Percentiles rank a stretch among this genome's conserved stretches.
Evolutionary conservation across 2,797 vertebrate species (phyloP).

Genomic region (Arremon aurantiirostris): DNA sequence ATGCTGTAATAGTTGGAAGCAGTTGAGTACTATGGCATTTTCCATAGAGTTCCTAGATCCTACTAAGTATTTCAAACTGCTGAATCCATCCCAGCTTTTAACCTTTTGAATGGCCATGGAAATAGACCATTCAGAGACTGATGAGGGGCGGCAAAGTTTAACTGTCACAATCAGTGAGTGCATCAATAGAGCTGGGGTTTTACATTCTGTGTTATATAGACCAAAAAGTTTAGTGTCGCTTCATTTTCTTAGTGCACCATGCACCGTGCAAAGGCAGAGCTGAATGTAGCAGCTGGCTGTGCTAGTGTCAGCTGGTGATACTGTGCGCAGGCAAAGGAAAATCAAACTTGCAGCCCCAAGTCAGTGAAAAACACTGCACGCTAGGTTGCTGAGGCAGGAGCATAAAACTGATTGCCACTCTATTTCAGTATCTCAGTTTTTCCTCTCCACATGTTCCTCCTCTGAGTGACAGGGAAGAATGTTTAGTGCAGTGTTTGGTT

Average conservation of each 20-base stretch:
- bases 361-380: not conserved
- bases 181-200: not conserved
- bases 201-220: not conserved
- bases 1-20: not conserved
- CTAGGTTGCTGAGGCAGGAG: not conserved
- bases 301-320: not conserved
- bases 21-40: not conserved
- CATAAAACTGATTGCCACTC: not conserved
- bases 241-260: not conserved
- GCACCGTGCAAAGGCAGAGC: not conserved
- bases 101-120: not conserved
- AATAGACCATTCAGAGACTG: not conserved
- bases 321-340: not conserved
- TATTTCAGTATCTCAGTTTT: not conserved
- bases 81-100: not conserved
- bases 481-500: not conserved
- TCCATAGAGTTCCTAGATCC: not conserved
- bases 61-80: not conserved
- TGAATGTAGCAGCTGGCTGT: not conserved
- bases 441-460: not conserved
- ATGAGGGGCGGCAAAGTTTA: constrained; percentile 18
- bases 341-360: not conserved
- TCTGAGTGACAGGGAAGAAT: not conserved
- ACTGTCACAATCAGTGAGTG: constrained; percentile 15
- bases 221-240: not conserved